Evolutionary conservation across 2,113 vertebrate genomes (phyloP), one percentile per base, ranked within the genome.

Genomic region (Prionailurus bengalensis): DNA sequence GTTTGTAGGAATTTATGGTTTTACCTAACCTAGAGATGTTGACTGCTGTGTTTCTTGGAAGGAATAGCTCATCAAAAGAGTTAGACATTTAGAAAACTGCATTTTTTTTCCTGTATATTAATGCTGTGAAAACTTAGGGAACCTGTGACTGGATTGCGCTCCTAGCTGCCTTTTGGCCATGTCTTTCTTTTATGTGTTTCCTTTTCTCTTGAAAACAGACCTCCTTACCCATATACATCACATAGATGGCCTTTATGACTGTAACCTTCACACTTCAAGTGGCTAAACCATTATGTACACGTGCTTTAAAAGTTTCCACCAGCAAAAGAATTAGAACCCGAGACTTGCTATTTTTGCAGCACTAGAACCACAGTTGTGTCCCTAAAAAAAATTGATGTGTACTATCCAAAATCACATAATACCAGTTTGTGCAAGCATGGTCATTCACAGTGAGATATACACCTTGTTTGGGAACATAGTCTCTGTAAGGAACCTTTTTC

Each of bases 101-200:
- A 55, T 89, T 97, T 78, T 85, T 78, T 85, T 85, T 89, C 78
- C 58, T 88, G 76, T 91, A 71, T 27, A 78, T 39, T 61, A 87
- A 48, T 79, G 55, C 51, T 51, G 5, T 87, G 58, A 91, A 25
- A 82, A 55, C 48, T 48, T 39, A 13, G 76, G 71, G n/a, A 65
- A 39, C 13, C 39, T 95, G 65, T 45, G n/a, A 58, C 31, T 36
- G 29, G 29, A 70, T 6, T 83, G 12, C 33, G 33, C 25, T 65
- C 3, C 82, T n/a, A 23, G 58, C 48, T 95, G 66, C 58, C 58
- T 70, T 79, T 70, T 53, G 36, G 45, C 81, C 63, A 58, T 4
- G 29, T 91, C 58, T 95, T 85, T 89, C 68, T 95, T 88, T 88
- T 25, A 27, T 11, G 4, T 58, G 9, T 48, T 63, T 87, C n/a